Conservation (phyloP, 2,888 invertebrate species). For the Emmelina monodactyla region DNA sequence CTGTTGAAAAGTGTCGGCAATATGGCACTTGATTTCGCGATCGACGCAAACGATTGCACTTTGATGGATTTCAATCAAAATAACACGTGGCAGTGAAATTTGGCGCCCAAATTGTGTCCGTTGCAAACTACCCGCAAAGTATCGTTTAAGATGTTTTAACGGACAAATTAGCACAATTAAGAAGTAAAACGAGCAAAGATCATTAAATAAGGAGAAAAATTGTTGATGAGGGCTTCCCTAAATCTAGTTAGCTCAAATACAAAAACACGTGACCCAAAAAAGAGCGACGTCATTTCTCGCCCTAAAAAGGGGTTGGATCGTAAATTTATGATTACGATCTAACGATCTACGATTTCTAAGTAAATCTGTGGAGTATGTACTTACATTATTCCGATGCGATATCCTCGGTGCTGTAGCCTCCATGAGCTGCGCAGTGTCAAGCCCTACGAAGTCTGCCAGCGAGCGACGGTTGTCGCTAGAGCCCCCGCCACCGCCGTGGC, state of each 20-base stretch:
- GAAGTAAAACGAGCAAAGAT: background rate
- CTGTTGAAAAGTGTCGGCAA: background rate
- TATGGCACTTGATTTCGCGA: conserved; percentile 1
- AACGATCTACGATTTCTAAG: no score
- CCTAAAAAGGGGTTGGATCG: no score
- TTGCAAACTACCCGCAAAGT: no score
- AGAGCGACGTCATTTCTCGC: no score
- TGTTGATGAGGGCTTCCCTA: background rate
- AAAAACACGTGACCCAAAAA: background rate
- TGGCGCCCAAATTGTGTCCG: no score
- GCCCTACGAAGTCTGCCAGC: conserved; percentile 34
- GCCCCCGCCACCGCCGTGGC: conserved; percentile 38
- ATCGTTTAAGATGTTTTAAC: no score
- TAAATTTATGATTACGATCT: no score
- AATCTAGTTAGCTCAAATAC: background rate
- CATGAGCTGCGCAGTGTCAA: conserved; percentile 26
- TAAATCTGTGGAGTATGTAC: background rate
- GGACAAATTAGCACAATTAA: no score
- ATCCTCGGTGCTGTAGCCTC: conserved; percentile 25
- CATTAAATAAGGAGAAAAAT: background rate
- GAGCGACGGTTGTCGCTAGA: conserved; percentile 39
- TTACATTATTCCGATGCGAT: conserved; percentile 19
- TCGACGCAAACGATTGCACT: no score
- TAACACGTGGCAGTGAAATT: no score
- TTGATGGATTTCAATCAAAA: no score